Base-by-base conservation (phyloP, 1,140 invertebrate genomes). In the Brachystomella parvula region DNA sequence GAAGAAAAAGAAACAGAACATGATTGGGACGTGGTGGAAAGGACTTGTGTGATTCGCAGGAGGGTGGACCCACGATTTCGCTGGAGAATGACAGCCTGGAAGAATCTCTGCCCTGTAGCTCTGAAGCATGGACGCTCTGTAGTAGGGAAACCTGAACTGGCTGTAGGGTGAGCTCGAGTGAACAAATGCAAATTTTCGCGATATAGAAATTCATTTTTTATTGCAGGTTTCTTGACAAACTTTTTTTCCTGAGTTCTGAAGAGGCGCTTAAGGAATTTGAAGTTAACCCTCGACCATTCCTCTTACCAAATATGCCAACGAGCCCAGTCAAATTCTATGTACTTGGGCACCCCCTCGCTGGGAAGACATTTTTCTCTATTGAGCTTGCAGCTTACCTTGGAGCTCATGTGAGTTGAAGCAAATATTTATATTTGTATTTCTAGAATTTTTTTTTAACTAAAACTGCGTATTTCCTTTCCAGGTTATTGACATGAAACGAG, bases 311-410 rank as follows among this genome's bases (percentile, higher is more conserved):
- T 28, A 71, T 71, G 70, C 70, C 70, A 3, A 68, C 64, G 15
- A 71, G 66, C 49, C 70, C 70, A 2, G 35, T 71, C n/a, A 68
- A 68, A 53, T 71, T 68, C 61, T 66, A 63, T 21, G 64, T 71
- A 0, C 44, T 68, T 31, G 70, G 70, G 29, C 66, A 71, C 64
- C 70, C 70, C 0, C 56, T 71, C 0, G 56, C 70, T 31, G 70
- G 70, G 2, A 71, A 71, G 47, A 66, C 70, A 9, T 19, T 59
- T 6, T 65, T 66, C 35, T 39, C 66, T 3, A 32, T 61, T 1
- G 39, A 68, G 26, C 24, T 71, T 0, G 70, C 70, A 2, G 2
- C 1, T 0, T n/a, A 61, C 15, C 47, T 53, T n/a, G 59, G 47
- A 3, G 67, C 31, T 1, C 49, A 17, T 24, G 67, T 68, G 31